Conservation (phyloP, 2,113 vertebrate genomes). For the Diadophis punctatus region DNA sequence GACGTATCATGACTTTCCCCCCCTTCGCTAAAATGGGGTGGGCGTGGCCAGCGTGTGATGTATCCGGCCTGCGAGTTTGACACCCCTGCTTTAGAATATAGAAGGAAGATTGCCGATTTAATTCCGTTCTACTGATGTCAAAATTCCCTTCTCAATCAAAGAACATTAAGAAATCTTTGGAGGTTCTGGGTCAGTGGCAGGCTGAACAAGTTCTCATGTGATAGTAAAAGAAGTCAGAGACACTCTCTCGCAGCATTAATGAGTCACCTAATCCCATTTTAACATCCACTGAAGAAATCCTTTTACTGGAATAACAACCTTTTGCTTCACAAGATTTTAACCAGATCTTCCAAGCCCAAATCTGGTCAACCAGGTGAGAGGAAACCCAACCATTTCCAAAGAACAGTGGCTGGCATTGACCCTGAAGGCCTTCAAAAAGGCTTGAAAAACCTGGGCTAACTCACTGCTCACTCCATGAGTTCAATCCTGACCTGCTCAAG, state of each 20-base stretch:
- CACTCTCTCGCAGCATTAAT: neutral
- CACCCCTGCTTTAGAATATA: neutral
- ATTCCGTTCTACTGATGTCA: neutral
- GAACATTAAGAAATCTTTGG: neutral
- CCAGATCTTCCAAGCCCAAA: neutral
- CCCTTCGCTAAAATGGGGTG: no score
- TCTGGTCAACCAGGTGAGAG: neutral
- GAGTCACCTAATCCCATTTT: neutral
- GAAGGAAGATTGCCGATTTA: neutral
- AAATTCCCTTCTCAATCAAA: neutral
- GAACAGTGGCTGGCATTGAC: neutral
- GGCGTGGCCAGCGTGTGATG: no score
- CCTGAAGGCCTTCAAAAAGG: neutral
- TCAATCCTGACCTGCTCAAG: no score
- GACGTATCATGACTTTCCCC: no score
- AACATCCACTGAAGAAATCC: neutral
- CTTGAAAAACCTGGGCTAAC: no score
- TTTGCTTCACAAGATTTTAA: neutral
- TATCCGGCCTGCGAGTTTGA: no score
- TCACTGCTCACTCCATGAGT: no score
- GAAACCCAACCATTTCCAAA: neutral
- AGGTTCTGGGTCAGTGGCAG: neutral
- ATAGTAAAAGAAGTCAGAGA: neutral
- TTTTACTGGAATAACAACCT: neutral
- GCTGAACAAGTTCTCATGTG: no score